These are phyloP conservation scores for Neodiprion pinetum DNA, from an alignment of 1,140 invertebrate genomes.

Conservation along the genomic window DNA sequence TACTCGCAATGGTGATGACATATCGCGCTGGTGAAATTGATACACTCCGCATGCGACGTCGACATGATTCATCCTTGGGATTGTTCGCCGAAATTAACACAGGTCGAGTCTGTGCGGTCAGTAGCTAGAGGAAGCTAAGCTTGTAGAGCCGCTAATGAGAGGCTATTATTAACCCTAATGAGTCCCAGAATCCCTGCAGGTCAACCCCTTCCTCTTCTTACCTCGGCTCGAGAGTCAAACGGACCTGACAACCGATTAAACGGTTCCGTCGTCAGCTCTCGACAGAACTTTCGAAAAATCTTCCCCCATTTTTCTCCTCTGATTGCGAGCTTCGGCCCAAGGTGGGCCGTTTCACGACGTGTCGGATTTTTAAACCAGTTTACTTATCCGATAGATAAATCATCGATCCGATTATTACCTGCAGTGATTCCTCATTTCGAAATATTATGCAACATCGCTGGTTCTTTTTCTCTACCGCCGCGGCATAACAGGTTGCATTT, in stretches of 20 bases:
- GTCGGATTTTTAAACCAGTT: too few species aligned
- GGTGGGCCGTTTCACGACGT: too few species aligned
- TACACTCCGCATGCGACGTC: neutral
- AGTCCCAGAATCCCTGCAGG: neutral
- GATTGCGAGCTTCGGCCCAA: neutral
- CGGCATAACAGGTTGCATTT: too few species aligned
- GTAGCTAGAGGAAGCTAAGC: neutral
- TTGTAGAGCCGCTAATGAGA: neutral
- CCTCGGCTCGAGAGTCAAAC: neutral
- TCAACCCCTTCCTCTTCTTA: neutral
- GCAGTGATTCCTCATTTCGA: too few species aligned
- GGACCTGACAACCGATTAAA: neutral
- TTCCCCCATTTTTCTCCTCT: neutral
- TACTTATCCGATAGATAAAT: too few species aligned
- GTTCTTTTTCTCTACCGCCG: too few species aligned
- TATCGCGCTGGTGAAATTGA: neutral
- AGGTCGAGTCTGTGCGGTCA: neutral
- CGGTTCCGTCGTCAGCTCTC: neutral
- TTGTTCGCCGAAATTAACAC: neutral
- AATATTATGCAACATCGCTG: too few species aligned
- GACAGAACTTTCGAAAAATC: neutral
- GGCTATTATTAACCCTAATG: slow-evolving; percentile 1
- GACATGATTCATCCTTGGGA: neutral
- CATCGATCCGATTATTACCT: too few species aligned
- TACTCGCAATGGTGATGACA: too few species aligned